These are phyloP conservation scores for Melinaea menophilus DNA, from an alignment of 2,888 invertebrate genomes.

Conservation along the genomic window DNA sequence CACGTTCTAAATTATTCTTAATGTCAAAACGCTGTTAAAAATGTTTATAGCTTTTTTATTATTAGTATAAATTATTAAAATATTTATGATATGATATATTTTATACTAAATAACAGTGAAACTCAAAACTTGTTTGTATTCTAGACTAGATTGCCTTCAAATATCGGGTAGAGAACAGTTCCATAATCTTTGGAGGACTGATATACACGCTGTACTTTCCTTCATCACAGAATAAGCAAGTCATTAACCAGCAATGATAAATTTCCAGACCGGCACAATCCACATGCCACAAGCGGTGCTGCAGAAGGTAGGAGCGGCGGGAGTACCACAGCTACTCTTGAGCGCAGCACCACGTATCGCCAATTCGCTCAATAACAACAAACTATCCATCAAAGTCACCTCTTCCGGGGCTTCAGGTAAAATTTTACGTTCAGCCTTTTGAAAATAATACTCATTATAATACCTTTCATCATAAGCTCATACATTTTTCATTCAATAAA, in stretches of 20 bases:
- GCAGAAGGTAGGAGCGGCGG: slow-evolving; percentile 71
- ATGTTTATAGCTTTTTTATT: no score
- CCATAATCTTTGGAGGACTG: no score
- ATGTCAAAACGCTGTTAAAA: no score
- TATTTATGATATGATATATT: no score
- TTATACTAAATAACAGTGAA: no score
- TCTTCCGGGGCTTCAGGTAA: slow-evolving; percentile 65
- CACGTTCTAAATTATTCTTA: no score
- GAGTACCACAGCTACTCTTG: slow-evolving; percentile 66
- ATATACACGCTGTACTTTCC: no score
- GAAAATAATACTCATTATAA: no score
- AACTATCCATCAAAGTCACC: slow-evolving; percentile 84
- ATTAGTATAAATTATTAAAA: no score
- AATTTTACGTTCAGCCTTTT: not conserved
- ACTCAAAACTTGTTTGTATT: not conserved
- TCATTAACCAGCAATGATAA: not conserved
- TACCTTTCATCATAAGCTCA: not conserved
- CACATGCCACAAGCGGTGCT: slow-evolving; percentile 76
- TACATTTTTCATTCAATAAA: not conserved
- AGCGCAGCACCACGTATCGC: slow-evolving; percentile 69
- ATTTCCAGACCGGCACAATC: slow-evolving; percentile 77
- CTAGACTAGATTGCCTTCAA: slow-evolving; percentile 16
- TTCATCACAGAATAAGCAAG: no score
- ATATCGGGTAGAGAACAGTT: not conserved
- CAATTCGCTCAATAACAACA: slow-evolving; percentile 68